Base-by-base conservation (phyloP, 2,113 vertebrate species). In the Semicossyphus pulcher region DNA sequence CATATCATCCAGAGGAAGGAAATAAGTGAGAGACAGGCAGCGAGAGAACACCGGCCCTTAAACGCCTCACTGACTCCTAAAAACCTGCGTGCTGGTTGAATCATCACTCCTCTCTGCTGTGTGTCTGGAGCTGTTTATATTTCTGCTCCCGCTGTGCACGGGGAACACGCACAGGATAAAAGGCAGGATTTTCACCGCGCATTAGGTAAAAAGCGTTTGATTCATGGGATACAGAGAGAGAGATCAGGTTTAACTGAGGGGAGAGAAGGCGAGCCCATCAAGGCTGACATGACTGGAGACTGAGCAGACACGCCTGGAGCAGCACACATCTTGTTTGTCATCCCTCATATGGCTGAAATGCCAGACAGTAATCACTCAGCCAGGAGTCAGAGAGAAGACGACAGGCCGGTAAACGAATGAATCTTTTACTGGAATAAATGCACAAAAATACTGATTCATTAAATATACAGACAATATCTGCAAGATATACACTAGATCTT, bases 121-220 rank as follows among this genome's bases (percentile, higher is more conserved):
- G 72, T 51, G 69, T 80, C 65, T 64, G 29, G 8, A 48, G 72
- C 45, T 78, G 77, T 68, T 85, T 81, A 73, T 71, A 79, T 72
- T 76, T 44, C 45, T 59, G 18, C 77, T 42, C 86, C 79, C 10
- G 47, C 84, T 79, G 88, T 34, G 78, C 53, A 42, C 4, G 0
- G 72, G 72, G 60, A 65, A 64, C 62, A 61, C 12, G 10, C 18
- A 23, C 44, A 34, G 73, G 80, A 86, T 87, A 60, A 91, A 84
- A 83, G 69, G 32, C 60, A 25, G 84, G 86, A 79, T 81, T 85
- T 81, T 67, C 78, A 68, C 67, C 10, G 31, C 2, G 75, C 66
- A 78, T 86, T 84, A 79, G 80, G 67, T 78, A 80, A 77, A 42
- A 81, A 69, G 64, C 65, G 80, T 86, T 84, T 85, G 80, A 88